phyloP scores from a whole-genome alignment of 2,888 invertebrate species.

The Acleris emargana region DNA sequence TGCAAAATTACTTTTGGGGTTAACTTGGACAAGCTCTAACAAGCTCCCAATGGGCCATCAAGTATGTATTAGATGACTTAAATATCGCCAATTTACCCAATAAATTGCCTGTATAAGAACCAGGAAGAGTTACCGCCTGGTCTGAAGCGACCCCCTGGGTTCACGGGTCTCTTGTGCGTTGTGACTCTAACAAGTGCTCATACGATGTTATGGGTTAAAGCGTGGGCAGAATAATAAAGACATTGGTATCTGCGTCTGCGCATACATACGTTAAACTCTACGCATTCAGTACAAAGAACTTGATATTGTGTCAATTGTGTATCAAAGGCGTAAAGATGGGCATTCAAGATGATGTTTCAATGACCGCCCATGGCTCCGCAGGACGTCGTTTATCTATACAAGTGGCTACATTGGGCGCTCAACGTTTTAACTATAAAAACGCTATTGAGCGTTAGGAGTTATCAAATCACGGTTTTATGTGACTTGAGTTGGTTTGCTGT shows the following conservation, averaged over 20 bases:
- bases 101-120: no score
- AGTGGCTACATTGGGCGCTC: no score
- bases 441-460: constrained; percentile 24
- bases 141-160: background rate
- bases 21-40: no score
- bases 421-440: constrained; percentile 38
- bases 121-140: background rate
- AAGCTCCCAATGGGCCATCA: no score
- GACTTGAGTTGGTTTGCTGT: background rate
- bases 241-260: constrained; percentile 57
- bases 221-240: constrained; percentile 75
- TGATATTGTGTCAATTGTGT: no score
- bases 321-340: no score
- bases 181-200: background rate
- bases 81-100: no score
- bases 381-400: no score
- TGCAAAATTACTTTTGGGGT: no score
- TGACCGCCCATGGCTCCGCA: no score
- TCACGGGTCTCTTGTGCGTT: background rate
- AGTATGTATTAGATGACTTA: no score
- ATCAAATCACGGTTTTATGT: constrained; percentile 10
- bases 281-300: background rate
- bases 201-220: constrained; percentile 27
- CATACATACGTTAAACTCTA: constrained; percentile 45
- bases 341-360: no score